Evolutionary conservation across 2,113 vertebrate genomes (phyloP).

Genomic region (Mugil cephalus): DNA sequence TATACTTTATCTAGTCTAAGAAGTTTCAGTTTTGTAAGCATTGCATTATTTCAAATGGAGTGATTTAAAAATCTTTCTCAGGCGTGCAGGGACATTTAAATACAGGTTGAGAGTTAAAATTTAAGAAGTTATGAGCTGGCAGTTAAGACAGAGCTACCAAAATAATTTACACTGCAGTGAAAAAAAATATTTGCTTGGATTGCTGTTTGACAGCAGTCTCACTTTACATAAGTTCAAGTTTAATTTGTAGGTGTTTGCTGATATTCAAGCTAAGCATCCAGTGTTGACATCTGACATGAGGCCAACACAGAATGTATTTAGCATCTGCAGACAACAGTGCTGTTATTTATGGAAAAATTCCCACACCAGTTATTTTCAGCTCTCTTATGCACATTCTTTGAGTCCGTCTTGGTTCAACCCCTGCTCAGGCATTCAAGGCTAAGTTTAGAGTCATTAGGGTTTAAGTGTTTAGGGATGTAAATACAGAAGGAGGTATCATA

Average conservation of each 20-base stretch:
- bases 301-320: constrained; percentile 23
- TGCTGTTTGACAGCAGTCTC: constrained; percentile 28
- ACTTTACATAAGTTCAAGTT: constrained; percentile 33
- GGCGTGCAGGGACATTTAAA: not conserved
- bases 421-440: not conserved
- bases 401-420: not conserved
- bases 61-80: too few species aligned
- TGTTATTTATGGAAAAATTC: constrained; percentile 11
- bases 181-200: constrained; percentile 18
- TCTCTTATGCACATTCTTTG: not conserved
- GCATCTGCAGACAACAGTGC: constrained; percentile 6
- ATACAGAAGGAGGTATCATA: not conserved
- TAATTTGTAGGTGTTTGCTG: constrained; percentile 21
- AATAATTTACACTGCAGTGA: not conserved
- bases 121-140: not conserved
- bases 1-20: constrained; percentile 1
- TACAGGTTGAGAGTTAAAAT: too few species aligned
- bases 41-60: too few species aligned
- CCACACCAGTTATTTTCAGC: not conserved
- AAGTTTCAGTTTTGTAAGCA: too few species aligned
- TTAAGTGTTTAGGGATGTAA: constrained; percentile 14
- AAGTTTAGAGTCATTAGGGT: not conserved
- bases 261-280: constrained; percentile 31
- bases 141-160: not conserved
- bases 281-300: constrained; percentile 26